Percentiles rank a stretch among this genome's conserved stretches.
phyloP scores from a whole-genome alignment of 2,113 vertebrate genomes.

The Rhinopomastus cyanomelas region DNA sequence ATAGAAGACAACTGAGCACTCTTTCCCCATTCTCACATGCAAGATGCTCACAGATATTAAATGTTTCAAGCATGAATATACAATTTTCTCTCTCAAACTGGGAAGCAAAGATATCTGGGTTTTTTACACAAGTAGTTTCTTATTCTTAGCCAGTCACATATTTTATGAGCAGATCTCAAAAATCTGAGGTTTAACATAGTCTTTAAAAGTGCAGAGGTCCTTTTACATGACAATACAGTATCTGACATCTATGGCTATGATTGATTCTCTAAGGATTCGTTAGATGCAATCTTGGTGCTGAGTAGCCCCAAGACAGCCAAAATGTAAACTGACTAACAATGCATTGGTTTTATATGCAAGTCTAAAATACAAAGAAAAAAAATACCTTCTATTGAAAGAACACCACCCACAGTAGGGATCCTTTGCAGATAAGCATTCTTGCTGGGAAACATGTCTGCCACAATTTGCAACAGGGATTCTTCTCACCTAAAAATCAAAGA shows the following conservation, averaged over 20 bases:
- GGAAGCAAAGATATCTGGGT: not conserved
- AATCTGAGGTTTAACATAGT: not conserved
- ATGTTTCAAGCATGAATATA: not conserved
- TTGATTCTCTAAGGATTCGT: not conserved
- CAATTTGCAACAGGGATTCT: conserved; percentile 84
- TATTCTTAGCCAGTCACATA: not conserved
- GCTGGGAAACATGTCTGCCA: conserved; percentile 60
- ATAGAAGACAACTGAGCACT: not conserved
- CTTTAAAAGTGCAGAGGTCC: not conserved
- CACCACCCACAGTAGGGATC: conserved; percentile 95
- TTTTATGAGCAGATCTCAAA: not conserved
- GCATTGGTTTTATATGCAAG: not conserved
- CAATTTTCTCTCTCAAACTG: not conserved
- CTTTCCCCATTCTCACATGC: not conserved
- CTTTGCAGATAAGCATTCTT: conserved; percentile 80
- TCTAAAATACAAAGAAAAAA: conserved; percentile 3
- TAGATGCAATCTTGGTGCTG: not conserved
- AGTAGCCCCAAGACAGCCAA: not conserved
- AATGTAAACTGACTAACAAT: conserved; percentile 1
- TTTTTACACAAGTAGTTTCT: not conserved
- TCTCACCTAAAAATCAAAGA: conserved; percentile 78
- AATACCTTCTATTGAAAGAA: conserved; percentile 72
- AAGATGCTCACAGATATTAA: not conserved
- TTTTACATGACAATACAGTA: not conserved
- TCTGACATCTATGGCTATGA: not conserved